Evolutionary conservation across 2,797 vertebrate species (phyloP).

Genomic region (Alcedo atthis): DNA sequence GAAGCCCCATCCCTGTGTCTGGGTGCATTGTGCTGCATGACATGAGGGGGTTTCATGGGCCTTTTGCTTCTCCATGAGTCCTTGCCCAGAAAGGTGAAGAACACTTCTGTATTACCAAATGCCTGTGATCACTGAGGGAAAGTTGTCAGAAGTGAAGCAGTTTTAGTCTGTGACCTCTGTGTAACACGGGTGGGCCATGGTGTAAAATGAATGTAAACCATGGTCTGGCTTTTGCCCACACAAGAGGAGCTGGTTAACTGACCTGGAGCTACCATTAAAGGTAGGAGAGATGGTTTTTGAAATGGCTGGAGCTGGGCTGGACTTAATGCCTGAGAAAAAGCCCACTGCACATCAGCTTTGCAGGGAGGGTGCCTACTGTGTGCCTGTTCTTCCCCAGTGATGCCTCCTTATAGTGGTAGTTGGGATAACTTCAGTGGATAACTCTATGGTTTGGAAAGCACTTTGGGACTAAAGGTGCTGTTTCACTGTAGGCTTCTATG

Average conservation of each 20-base stretch:
- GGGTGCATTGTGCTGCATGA: not conserved
- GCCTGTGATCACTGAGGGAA: not conserved
- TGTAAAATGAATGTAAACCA: rapidly evolving
- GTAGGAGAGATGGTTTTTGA: not conserved
- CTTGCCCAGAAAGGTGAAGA: not conserved
- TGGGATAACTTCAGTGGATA: not conserved
- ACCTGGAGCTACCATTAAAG: not conserved
- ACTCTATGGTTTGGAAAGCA: not conserved
- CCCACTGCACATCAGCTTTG: not conserved
- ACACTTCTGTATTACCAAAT: not conserved
- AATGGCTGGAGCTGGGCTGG: not conserved
- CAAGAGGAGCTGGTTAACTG: not conserved
- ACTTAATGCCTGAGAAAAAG: not conserved
- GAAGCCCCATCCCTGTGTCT: not conserved
- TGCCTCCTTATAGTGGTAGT: not conserved
- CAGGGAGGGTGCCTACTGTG: not conserved
- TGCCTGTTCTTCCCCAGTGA: not conserved
- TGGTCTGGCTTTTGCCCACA: not conserved
- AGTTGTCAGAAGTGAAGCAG: too few species aligned
- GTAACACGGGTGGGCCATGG: not conserved
- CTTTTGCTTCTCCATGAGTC: not conserved
- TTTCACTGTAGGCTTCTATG: not conserved
- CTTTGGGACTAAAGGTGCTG: not conserved
- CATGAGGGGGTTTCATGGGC: not conserved
- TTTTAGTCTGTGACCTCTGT: not conserved